Base-by-base conservation (phyloP, 2,888 invertebrate genomes). In the Eilema sororculum region DNA sequence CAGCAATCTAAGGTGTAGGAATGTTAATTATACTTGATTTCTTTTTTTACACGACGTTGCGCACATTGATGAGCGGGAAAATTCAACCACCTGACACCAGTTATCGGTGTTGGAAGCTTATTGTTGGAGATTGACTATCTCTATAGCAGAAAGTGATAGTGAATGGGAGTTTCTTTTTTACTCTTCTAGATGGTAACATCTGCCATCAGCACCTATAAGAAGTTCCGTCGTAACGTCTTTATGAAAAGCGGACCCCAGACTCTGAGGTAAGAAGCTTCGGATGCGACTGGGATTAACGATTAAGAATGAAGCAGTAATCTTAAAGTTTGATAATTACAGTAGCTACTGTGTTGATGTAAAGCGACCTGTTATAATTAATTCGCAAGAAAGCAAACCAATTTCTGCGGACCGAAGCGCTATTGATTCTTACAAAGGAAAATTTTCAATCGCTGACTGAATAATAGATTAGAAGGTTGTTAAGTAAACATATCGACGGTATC, bases 371-470 rank as follows among this genome's bases (percentile, higher is more conserved):
- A 69, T 69, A 69, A 67, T 73, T 64, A 67, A 67, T 73, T 69
- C 61, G 56, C 46, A 28, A 67, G 60, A 66, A 60, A 67, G 60
- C 56, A 58, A 69, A 66, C 59, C 59, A 69, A 72, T 67, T 69
- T 73, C 25, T 33, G 25, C 56, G 28, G 22, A 28, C 22, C 16
- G n/a, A 41, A 60, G 56, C 57, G 33, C 20, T 69, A 72, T 73
- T 67, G 73, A 67, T 67, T 64, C 60, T 57, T 69, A n/a, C 22
- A 69, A 68, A 67, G 33, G 69, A 56, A 68, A 71, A 69, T 69
- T 61, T 64, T 69, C 69, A 65, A 65, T 67, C 69, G 56, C 41
- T 16, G 16, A 61, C 25, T 67, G 69, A 69, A 61, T 67, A 69
- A 69, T 69, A 67, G 67, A 67, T 64, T 64, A 69, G 56, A 33